Conservation (phyloP, 2,113 vertebrate species). For the Nettapus auritus region DNA sequence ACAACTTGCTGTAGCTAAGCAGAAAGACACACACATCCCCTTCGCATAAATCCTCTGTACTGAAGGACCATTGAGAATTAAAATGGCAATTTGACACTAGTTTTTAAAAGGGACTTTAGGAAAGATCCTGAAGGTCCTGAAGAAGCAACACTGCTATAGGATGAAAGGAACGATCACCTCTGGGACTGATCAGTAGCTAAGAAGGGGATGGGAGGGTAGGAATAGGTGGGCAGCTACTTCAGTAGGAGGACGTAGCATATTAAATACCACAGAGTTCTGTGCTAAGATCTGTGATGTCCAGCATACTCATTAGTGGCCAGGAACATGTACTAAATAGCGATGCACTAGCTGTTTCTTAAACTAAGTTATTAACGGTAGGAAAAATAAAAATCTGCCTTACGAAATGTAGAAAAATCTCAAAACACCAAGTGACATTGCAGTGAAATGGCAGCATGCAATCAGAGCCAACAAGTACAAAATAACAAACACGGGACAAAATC, state of each 20-base stretch:
- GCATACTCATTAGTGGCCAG: neutral
- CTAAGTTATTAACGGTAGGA: neutral
- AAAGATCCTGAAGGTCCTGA: neutral
- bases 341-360: neutral
- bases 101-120: neutral
- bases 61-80: neutral
- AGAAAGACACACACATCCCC: neutral
- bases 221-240: neutral
- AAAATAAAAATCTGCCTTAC: neutral
- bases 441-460: neutral
- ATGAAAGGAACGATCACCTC: conserved; percentile 28
- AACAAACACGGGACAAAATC: neutral
- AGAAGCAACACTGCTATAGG: neutral
- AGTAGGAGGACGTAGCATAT: neutral
- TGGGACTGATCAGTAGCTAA: neutral
- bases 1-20: neutral
- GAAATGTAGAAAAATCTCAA: neutral
- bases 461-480: neutral
- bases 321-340: neutral
- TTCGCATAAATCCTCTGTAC: neutral
- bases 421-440: neutral
- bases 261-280: neutral
- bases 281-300: neutral
- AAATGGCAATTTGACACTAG: neutral
- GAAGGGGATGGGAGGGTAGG: neutral